Evolutionary conservation across 2,113 vertebrate genomes (phyloP).

Genomic region (Strigops habroptila): DNA sequence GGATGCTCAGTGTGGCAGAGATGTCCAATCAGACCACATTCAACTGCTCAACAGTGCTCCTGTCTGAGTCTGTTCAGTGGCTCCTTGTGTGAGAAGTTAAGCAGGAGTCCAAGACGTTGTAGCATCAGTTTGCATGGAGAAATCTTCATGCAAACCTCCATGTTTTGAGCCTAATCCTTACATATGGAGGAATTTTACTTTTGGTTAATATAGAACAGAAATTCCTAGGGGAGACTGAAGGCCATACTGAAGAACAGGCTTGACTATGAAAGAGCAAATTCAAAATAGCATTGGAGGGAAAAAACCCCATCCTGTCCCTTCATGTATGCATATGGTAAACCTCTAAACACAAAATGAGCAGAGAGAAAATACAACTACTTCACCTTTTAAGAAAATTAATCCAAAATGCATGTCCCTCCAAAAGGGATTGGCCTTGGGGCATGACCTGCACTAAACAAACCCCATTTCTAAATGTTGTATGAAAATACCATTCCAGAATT

Average conservation of each 20-base stretch:
- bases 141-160: not conserved
- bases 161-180: not conserved
- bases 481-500: constrained; percentile 20
- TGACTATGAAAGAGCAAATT: not conserved
- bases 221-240: not conserved
- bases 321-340: not conserved
- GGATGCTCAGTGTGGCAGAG: not conserved
- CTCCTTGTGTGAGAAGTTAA: not conserved
- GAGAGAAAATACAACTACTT: not conserved
- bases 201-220: not conserved
- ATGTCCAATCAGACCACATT: not conserved
- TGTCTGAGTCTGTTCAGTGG: not conserved
- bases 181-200: not conserved
- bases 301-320: rapidly evolving
- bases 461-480: not conserved
- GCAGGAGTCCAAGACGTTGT: not conserved
- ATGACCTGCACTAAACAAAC: not conserved
- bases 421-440: not conserved
- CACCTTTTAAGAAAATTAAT: not conserved
- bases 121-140: not conserved
- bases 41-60: not conserved
- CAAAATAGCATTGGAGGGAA: not conserved
- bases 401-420: not conserved
- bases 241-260: not conserved
- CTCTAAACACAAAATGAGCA: not conserved